Evolutionary conservation across 92 coral and sea anemone species (phyloP), one percentile per base, ranked within the genome.

Genomic region (Zoanthus gigantus): DNA sequence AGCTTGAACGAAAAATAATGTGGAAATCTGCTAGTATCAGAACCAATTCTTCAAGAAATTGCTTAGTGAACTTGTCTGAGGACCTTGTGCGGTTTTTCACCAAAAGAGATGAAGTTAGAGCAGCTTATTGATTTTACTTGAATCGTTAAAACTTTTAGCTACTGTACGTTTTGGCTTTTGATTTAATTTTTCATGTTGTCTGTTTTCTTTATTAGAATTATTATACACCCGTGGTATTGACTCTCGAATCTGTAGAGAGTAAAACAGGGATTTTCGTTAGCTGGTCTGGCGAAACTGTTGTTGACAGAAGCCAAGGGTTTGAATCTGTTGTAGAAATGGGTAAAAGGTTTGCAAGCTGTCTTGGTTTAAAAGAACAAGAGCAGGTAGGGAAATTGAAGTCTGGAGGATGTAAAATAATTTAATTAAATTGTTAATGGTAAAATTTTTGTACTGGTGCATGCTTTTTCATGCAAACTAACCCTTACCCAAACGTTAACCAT

Each of bases 281-380:
- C 63, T 95, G 98, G 98, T 95, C 98, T 48, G 98, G 98, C 45
- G 98, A 89, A 9, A 88, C 84, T 48, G 87, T 74, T 47, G 79
- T 75, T 9, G 77, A 76, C 63, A 91, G 90, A 75, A 82, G 79
- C 80, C 48, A 53, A 68, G 94, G 87, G 7, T 60, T 77, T 54
- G 80, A 79, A 69, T 88, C 92, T 28, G 92, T 90, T 73, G 86
- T 96, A 15, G 94, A 95, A 86, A 82, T 96, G 30, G 91, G 98
- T 34, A 95, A 88, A 63, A 95, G 93, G 72, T 93, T 96, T 95
- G 96, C 96, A 44, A 92, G 95, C 28, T 74, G 87, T 60, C 90
- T 92, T 74, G 99, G 97, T 29, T 78, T 96, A 17, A 60, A 79
- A 52, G 95, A 95, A 7, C 88, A 92, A 53, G 89, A 96, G 75